Evolutionary conservation across 2,113 vertebrate genomes (phyloP), one percentile per base, ranked within the genome.

Genomic region (Oceanites oceanicus): DNA sequence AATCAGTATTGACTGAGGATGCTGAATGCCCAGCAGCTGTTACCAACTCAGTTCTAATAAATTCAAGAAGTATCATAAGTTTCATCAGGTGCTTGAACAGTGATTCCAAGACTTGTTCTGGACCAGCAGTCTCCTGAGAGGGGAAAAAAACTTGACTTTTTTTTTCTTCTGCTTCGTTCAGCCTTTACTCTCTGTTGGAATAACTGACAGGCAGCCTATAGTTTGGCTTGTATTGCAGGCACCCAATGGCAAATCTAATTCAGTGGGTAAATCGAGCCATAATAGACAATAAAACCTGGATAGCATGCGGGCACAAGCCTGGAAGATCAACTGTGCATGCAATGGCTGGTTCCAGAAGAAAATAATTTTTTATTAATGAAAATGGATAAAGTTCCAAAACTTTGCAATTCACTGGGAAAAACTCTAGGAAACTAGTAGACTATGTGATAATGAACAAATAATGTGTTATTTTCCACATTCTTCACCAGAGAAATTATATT

Each of bases 181-280:
- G 67, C 38, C 50, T 88, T 72, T 83, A 45, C 10, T 93, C 42
- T 83, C 55, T 66, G 42, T 78, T 66, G 47, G 45, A 42, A 52
- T 56, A 58, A 82, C 36, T 79, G 88, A 67, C 42, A 77, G 79
- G 42, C 36, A 90, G 47, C 38, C 56, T 55, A 23, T 40, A 74
- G 47, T 58, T 55, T 86, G 86, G 38, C 45, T 95, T 32, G 27
- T 49, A 9, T 3, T 86, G 14, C 52, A 80, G 55, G 77, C 47
- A 93, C 17, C 36, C 73, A 88, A 52, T 7, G 80, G 36, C 36
- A 77, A 80, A 86, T 59, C 22, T 74, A 76, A 86, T 73, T 94
- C 62, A 40, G 49, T 40, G 78, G 8, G 22, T 83, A 95, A 86
- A 75, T 76, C 59, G 77, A 91, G 22, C 32, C 42, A 11, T 42